A percentile compares a stretch with the other conserved stretches of the same genome.
phyloP scores from a whole-genome alignment of 2,888 invertebrate genomes.

The Lithophane socia region DNA sequence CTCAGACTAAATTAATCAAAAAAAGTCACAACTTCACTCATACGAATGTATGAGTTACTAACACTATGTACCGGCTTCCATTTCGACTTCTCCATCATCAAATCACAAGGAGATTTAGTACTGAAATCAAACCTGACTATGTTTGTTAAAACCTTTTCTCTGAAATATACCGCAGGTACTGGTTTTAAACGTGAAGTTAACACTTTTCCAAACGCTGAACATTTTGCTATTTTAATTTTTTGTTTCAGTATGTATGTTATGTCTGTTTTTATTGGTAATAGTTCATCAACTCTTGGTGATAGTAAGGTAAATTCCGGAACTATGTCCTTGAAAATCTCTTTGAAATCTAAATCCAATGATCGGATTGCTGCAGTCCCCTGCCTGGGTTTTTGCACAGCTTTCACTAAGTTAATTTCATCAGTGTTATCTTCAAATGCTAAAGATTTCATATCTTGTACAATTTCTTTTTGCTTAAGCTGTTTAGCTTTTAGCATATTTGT shows the following conservation, averaged over 20 bases:
- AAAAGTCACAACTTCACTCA: too few species aligned
- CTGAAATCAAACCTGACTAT: conserved; percentile 1
- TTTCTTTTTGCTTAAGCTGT: not conserved
- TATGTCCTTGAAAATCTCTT: not conserved
- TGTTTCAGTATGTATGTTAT: not conserved
- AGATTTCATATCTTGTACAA: not conserved
- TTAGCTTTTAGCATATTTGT: not conserved
- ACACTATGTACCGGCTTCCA: not conserved
- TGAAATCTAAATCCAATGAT: not conserved
- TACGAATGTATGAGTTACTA: too few species aligned
- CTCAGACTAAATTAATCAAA: too few species aligned
- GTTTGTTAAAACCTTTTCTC: not conserved
- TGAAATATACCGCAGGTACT: not conserved
- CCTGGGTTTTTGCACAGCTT: not conserved
- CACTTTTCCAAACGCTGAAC: not conserved
- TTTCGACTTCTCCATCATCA: not conserved
- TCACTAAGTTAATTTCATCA: not conserved
- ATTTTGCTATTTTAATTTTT: not conserved
- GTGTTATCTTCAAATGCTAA: not conserved
- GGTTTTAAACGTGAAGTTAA: not conserved
- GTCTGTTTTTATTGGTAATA: not conserved
- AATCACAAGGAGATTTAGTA: conserved; percentile 5
- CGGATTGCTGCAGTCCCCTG: not conserved
- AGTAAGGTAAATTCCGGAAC: not conserved
- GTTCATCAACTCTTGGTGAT: not conserved